Evolutionary conservation across 2,888 invertebrate species (phyloP).

Genomic region (Hydrotaea cyrtoneurina): DNA sequence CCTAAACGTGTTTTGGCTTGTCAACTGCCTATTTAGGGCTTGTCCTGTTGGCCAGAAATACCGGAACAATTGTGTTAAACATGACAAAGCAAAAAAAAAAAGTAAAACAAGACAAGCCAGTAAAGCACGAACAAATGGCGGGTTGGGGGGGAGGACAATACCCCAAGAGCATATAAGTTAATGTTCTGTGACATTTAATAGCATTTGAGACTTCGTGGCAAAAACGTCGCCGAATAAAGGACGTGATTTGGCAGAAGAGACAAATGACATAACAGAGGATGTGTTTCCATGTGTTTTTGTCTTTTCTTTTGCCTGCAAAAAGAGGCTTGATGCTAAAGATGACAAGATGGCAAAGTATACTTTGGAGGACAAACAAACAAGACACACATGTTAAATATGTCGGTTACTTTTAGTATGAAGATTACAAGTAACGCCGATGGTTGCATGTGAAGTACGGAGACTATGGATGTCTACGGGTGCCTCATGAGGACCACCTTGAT

Average conservation of each 20-base stretch:
- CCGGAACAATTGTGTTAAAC: constrained; percentile 63
- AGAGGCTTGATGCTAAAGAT: not conserved
- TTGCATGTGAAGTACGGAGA: too few relatives aligned
- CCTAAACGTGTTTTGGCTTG: constrained; percentile 65
- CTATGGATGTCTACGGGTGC: too few relatives aligned
- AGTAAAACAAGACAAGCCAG: not conserved
- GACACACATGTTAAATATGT: too few relatives aligned
- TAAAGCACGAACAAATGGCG: constrained; percentile 29
- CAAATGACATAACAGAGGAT: constrained; percentile 25
- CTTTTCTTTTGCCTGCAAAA: too few relatives aligned
- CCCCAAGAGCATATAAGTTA: constrained; percentile 56
- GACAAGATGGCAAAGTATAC: too few relatives aligned
- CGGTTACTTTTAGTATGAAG: too few relatives aligned
- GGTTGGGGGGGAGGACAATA: constrained; percentile 36
- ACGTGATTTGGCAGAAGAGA: constrained; percentile 29
- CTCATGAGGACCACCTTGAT: too few relatives aligned
- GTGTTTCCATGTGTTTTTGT: not conserved
- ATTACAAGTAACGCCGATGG: too few relatives aligned
- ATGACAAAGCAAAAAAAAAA: constrained; percentile 30
- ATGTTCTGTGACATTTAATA: constrained; percentile 63
- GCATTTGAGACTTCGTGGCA: constrained; percentile 42
- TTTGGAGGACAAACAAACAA: too few relatives aligned
- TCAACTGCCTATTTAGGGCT: constrained; percentile 37
- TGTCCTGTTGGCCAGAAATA: constrained; percentile 29
- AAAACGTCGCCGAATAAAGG: constrained; percentile 49